Percentiles rank a stretch among this genome's conserved stretches.
phyloP scores from a whole-genome alignment of 2,888 invertebrate species.

The Diloba caeruleocephala region DNA sequence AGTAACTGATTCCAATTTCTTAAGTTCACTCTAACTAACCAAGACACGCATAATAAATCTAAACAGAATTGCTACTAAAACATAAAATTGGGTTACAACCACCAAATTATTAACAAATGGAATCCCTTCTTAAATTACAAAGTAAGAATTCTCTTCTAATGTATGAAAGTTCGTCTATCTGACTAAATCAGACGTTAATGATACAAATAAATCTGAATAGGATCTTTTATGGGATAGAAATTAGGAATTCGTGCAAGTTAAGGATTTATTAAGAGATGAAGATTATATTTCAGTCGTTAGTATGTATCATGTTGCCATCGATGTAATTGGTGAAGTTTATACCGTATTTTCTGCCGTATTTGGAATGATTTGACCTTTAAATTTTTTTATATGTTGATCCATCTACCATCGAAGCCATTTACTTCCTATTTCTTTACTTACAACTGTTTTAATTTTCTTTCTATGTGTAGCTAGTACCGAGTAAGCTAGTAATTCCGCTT shows the following conservation, averaged over 20 bases:
- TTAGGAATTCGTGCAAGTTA: slow-evolving; percentile 10
- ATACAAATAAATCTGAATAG: slow-evolving; percentile 36
- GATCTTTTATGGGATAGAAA: slow-evolving; percentile 26
- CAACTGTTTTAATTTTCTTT: too few species aligned
- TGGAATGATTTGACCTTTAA: too few species aligned
- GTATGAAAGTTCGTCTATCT: slow-evolving; percentile 16
- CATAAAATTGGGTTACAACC: slow-evolving; percentile 28
- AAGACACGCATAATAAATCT: slow-evolving; percentile 39
- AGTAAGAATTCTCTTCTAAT: slow-evolving; percentile 12
- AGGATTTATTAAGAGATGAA: neutral
- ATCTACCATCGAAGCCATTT: too few species aligned
- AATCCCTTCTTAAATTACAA: slow-evolving; percentile 34
- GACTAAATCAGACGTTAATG: slow-evolving; percentile 39
- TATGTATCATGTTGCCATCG: neutral
- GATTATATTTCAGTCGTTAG: neutral
- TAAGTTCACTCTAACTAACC: slow-evolving; percentile 7
- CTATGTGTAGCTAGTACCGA: too few species aligned
- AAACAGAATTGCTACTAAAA: slow-evolving; percentile 22
- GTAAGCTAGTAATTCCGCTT: too few species aligned
- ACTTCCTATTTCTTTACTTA: too few species aligned
- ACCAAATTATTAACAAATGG: slow-evolving; percentile 34
- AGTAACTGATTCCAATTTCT: slow-evolving; percentile 5
- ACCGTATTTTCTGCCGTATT: too few species aligned
- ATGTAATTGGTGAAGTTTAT: neutral
- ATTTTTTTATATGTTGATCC: too few species aligned